Conservation (phyloP, 2,888 invertebrate species). For the Brachyptera risi region DNA sequence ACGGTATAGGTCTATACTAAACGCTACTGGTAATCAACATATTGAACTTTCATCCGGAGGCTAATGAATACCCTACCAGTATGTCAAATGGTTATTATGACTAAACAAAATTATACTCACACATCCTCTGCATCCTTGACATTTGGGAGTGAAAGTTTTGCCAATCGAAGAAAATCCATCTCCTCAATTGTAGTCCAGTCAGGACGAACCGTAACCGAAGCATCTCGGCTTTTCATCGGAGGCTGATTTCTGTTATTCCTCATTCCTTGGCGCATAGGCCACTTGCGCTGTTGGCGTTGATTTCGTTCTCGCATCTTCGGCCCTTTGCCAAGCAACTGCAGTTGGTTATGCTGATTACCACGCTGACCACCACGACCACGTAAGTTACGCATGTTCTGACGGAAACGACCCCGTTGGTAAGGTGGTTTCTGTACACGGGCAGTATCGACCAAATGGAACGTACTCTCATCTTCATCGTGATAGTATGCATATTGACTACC, state of each 20-base stretch:
- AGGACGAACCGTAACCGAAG: constrained; percentile 92
- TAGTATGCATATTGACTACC: constrained; percentile 97
- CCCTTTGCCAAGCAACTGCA: constrained; percentile 81
- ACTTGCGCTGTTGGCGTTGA: constrained; percentile 51
- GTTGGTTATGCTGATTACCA: constrained; percentile 63
- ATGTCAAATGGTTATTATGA: too few relatives aligned
- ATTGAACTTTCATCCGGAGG: too few relatives aligned
- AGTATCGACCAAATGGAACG: constrained; percentile 97
- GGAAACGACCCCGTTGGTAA: constrained; percentile 88
- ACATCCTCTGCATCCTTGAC: constrained; percentile 72
- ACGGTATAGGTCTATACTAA: too few relatives aligned
- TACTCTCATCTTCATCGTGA: constrained; percentile 97
- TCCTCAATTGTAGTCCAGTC: constrained; percentile 97
- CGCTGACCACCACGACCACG: constrained; percentile 61
- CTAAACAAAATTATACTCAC: constrained; percentile 46
- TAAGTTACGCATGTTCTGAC: constrained; percentile 71
- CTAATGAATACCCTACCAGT: too few relatives aligned
- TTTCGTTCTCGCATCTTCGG: constrained; percentile 44
- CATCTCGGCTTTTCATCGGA: constrained; percentile 91
- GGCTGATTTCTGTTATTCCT: constrained; percentile 59
- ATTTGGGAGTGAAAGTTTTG: constrained; percentile 87
- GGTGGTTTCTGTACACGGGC: constrained; percentile 84
- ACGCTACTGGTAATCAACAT: too few relatives aligned
- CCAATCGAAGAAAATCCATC: constrained; percentile 95
- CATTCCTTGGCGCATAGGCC: constrained; percentile 69